These are phyloP conservation scores for Micromys minutus DNA, from an alignment of 2,113 vertebrate species.

Conservation along the genomic window DNA sequence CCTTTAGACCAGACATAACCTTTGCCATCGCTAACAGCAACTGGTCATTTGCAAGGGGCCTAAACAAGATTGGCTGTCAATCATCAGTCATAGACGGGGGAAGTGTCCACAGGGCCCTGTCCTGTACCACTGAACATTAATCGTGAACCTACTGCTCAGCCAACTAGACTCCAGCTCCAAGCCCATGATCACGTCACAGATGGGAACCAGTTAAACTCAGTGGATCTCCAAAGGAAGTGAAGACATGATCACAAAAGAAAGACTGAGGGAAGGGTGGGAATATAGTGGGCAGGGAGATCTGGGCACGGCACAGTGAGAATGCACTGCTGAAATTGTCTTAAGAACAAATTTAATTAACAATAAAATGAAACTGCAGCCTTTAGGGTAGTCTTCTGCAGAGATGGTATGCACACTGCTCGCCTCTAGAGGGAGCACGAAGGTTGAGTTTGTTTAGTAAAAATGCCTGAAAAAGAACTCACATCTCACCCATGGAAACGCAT, in stretches of 20 bases:
- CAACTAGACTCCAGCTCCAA: not conserved
- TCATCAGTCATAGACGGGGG: not conserved
- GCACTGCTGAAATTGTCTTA: not conserved
- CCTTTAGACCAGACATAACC: not conserved
- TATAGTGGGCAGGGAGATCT: not conserved
- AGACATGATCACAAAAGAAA: not conserved
- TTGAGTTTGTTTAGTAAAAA: conserved; percentile 31
- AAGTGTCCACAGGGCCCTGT: not conserved
- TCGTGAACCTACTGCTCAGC: not conserved
- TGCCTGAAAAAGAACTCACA: not conserved
- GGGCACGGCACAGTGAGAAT: not conserved
- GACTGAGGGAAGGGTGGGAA: not conserved
- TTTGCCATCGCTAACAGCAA: not conserved
- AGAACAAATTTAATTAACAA: not conserved
- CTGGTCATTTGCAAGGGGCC: too few relatives aligned
- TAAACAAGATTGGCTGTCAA: not conserved
- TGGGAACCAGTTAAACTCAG: not conserved
- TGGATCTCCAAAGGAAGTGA: not conserved
- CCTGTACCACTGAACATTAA: not conserved
- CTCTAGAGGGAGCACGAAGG: conserved; percentile 74
- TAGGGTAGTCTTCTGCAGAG: not conserved
- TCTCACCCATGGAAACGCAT: not conserved
- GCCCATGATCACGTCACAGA: not conserved
- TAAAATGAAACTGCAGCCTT: not conserved
- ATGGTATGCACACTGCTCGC: conserved; percentile 10